Evolutionary conservation across 2,888 invertebrate species (phyloP), one percentile per base, ranked within the genome.

Genomic region (Gerosis bhagava): DNA sequence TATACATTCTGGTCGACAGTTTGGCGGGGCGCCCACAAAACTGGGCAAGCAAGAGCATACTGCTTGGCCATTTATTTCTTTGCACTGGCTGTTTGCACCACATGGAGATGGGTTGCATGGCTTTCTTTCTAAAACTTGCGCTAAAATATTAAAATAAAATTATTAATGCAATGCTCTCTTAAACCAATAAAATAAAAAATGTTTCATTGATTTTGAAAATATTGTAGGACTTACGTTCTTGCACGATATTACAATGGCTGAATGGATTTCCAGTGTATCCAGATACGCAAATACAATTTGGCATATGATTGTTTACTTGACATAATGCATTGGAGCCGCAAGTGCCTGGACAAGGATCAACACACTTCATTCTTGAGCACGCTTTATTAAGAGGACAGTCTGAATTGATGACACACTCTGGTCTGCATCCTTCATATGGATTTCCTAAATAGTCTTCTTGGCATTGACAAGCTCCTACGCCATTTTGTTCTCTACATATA

Each of bases 341-440:
- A 17, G 94, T 93, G 50, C 95, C 95, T 8, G 94, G 94, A 65
- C 95, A 96, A 17, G 95, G 95, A 75, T 95, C 94, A 44, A 90
- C 78, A 69, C 95, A 95, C 71, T 94, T 94, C 74, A 93, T 92
- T 67, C 92, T 90, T 6, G 94, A 89, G 66, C 95, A 95, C 12
- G 94, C 94, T 63, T 83, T 90, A 60, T 93, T 92, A 0, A 94
- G 90, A 1, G 93, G 87, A 67, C 95, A 95, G 65, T 95, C 95
- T 0, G 93, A 91, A 74, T 94, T 94, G 3, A 94, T 79, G 1
- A 92, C 80, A 68, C 95, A 95, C 79, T 95, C 94, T 5, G 94
- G 94, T 50, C 94, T 89, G 69, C 95, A 95, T 22, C 93, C 93
- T 77, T 94, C 93, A 70, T 94, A 94, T 5, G 95, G 95, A 79